Evolutionary conservation across 2,797 vertebrate species (phyloP).

Genomic region (Etheostoma nigrum): DNA sequence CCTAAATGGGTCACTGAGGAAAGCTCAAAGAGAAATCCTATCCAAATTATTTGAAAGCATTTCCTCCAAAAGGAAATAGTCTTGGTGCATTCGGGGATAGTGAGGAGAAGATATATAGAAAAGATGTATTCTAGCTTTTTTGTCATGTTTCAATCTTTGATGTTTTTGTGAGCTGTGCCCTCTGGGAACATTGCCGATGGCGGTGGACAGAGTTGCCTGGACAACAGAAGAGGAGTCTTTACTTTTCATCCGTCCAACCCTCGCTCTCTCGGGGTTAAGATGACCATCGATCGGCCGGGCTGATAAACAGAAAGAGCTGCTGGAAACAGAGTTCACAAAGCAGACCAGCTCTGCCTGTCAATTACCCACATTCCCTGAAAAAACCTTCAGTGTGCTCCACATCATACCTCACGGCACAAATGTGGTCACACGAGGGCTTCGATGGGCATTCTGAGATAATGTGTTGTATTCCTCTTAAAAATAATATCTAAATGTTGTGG

Average conservation of each 20-base stretch:
- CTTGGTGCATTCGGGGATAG: conserved; percentile 48
- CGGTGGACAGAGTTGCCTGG: conserved; percentile 65
- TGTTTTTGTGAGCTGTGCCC: conserved; percentile 57
- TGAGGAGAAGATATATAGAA: conserved; percentile 45
- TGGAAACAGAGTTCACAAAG: conserved; percentile 69
- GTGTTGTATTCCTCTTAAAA: conserved; percentile 44
- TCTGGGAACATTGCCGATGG: conserved; percentile 65
- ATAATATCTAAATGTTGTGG: conserved; percentile 25
- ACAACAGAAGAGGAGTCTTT: conserved; percentile 80
- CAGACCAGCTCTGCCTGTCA: conserved; percentile 75
- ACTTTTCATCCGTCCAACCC: conserved; percentile 73
- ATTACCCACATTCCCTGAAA: conserved; percentile 67
- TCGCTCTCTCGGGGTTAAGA: conserved; percentile 67
- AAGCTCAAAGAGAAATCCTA: conserved; percentile 69
- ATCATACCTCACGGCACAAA: conserved; percentile 26
- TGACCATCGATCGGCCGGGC: conserved; percentile 79
- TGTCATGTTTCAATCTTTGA: conserved; percentile 68
- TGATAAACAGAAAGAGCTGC: conserved; percentile 78
- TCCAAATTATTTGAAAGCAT: conserved; percentile 75
- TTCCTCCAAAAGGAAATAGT: conserved; percentile 59
- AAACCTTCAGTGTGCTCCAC: conserved; percentile 41
- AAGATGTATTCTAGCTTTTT: conserved; percentile 76
- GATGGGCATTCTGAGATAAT: conserved; percentile 26
- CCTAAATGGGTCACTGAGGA: conserved; percentile 68
- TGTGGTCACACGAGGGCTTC: conserved; percentile 5